Percentiles rank a stretch among this genome's conserved stretches.
phyloP scores from a whole-genome alignment of 2,888 invertebrate genomes.

The Entomobrya proxima region DNA sequence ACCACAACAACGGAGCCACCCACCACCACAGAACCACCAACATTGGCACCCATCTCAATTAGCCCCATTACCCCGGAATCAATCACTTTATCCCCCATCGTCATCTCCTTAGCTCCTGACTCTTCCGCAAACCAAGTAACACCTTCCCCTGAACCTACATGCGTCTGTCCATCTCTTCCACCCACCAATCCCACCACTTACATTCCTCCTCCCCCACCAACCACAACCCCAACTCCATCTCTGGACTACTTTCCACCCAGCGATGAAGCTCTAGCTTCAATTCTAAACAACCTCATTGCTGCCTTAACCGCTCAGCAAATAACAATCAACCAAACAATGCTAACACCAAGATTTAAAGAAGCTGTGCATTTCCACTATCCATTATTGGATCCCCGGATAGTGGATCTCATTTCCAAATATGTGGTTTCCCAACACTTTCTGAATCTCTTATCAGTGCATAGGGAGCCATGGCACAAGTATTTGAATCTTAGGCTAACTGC shows the following conservation, averaged over 20 bases:
- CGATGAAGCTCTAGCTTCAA: neutral
- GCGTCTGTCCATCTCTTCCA: too few relatives aligned
- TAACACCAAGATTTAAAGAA: neutral
- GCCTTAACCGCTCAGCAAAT: neutral
- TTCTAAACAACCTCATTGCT: neutral
- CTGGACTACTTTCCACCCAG: neutral
- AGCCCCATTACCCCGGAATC: too few relatives aligned
- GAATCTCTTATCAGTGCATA: neutral
- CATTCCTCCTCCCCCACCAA: too few relatives aligned
- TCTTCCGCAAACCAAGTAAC: too few relatives aligned
- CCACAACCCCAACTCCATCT: neutral
- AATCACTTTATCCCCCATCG: too few relatives aligned
- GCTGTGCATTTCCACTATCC: neutral
- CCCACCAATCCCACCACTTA: too few relatives aligned
- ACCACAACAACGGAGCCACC: too few relatives aligned
- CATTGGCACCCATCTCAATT: too few relatives aligned
- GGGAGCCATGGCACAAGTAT: neutral
- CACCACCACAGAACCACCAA: too few relatives aligned
- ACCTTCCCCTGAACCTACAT: too few relatives aligned
- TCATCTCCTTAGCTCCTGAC: too few relatives aligned
- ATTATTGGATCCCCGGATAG: neutral
- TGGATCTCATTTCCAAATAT: neutral
- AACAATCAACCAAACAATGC: neutral
- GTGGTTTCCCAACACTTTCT: constrained; percentile 6
- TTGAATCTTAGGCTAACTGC: neutral